Evolutionary conservation across 2,888 invertebrate species (phyloP).

Genomic region (Druceiella hillmani): DNA sequence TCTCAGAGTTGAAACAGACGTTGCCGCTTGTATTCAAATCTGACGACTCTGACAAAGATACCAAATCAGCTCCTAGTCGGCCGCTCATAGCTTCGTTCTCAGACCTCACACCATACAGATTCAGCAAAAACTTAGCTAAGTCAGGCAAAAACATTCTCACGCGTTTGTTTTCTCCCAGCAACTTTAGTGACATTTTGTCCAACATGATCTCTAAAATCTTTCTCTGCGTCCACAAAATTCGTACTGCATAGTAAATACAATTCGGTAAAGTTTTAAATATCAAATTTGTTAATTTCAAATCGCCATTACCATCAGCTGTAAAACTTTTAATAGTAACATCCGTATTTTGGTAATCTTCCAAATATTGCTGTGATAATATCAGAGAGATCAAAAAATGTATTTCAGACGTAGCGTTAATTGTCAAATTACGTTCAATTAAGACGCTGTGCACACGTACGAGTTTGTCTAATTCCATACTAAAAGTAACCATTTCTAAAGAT

Average conservation of each 20-base stretch:
- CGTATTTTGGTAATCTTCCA: slow-evolving; percentile 31
- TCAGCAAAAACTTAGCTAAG: slow-evolving; percentile 43
- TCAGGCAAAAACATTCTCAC: slow-evolving; percentile 54
- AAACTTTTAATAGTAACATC: slow-evolving; percentile 20
- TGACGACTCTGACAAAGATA: too few species aligned
- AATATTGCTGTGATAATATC: slow-evolving; percentile 47
- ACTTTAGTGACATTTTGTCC: slow-evolving; percentile 60
- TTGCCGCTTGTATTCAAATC: slow-evolving; percentile 57
- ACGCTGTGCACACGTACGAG: slow-evolving; percentile 53
- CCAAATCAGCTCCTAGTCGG: slow-evolving; percentile 10
- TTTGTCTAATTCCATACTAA: slow-evolving; percentile 48
- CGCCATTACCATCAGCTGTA: too few species aligned
- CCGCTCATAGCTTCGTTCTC: slow-evolving; percentile 31
- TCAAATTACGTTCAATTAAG: slow-evolving; percentile 55
- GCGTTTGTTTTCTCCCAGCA: slow-evolving; percentile 62
- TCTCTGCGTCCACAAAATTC: slow-evolving; percentile 56
- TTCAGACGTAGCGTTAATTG: slow-evolving; percentile 61
- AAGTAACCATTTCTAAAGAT: slow-evolving; percentile 40
- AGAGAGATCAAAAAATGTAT: slow-evolving; percentile 65
- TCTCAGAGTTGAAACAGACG: slow-evolving; percentile 80
- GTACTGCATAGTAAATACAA: slow-evolving; percentile 70
- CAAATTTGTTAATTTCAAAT: slow-evolving; percentile 24
- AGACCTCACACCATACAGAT: slow-evolving; percentile 38
- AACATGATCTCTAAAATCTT: slow-evolving; percentile 50
- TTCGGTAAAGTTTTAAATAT: slow-evolving; percentile 56